Evolutionary conservation across 1,140 invertebrate species (phyloP).

Genomic region (Euura lappo): DNA sequence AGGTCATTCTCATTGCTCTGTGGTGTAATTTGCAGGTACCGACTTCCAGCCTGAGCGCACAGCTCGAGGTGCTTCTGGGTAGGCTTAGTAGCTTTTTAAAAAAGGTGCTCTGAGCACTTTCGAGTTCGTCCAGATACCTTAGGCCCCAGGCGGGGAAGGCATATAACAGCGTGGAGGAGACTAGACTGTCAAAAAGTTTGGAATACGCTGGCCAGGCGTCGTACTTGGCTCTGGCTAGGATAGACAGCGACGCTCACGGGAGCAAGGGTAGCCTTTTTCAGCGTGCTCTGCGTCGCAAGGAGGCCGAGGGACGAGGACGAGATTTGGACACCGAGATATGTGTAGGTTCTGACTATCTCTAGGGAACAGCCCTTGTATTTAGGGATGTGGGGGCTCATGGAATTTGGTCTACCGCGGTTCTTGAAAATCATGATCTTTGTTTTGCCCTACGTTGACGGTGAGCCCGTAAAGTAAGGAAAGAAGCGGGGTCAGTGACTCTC

Average conservation of each 20-base stretch:
- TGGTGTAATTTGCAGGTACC: background rate
- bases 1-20: slow-evolving; percentile 9
- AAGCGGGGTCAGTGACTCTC: slow-evolving; percentile 18
- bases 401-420: background rate
- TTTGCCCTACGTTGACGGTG: too few species aligned
- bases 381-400: too few species aligned
- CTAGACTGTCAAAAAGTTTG: slow-evolving; percentile 19
- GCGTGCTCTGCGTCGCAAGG: slow-evolving; percentile 3
- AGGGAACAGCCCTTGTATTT: too few species aligned
- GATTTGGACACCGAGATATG: slow-evolving; percentile 16
- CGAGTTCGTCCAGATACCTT: slow-evolving; percentile 16
- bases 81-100: slow-evolving; percentile 20
- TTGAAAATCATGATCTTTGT: too few species aligned
- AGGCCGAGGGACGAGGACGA: slow-evolving; percentile 10
- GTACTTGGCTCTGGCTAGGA: slow-evolving; percentile 10
- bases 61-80: slow-evolving; percentile 18
- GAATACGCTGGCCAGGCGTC: slow-evolving; percentile 16
- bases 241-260: slow-evolving; percentile 4
- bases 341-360: slow-evolving; percentile 6
- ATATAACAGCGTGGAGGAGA: slow-evolving; percentile 20
- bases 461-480: slow-evolving; percentile 24
- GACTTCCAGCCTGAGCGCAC: slow-evolving; percentile 17
- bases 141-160: slow-evolving; percentile 17
- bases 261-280: slow-evolving; percentile 13
- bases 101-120: slow-evolving; percentile 18